Base-by-base conservation (phyloP, 64 coral and sea anemone species). In the Pocillopora verrucosa region DNA sequence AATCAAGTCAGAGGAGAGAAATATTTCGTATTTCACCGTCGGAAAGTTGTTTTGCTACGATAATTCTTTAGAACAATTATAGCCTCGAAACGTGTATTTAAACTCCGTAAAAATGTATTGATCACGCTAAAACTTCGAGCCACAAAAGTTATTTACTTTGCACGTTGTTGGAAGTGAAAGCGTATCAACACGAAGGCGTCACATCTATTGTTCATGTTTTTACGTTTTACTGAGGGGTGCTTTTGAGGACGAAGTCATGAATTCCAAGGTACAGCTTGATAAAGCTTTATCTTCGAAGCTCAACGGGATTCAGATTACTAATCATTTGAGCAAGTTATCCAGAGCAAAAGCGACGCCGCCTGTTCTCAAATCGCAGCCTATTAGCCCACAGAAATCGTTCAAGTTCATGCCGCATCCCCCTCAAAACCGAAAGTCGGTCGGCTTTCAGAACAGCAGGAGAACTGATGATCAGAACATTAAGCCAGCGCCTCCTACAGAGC, bases 401-500 rank as follows among this genome's bases (percentile, higher is more conserved):
- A 84, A 56, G 60, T 84, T 84, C 51, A 19, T 84, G 36, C 81
- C 81, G 12, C 63, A 84, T 5, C 81, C 81, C 13, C 81, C 81
- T 45, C 81, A 30, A 34, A 61, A 62, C n/a, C 26, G 14, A 11
- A 72, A 17, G 20, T 36, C 81, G n/a, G 19, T 70, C 51, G 81
- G 36, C 11, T 13, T 24, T 13, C 64, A 84, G 11, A 56, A 35
- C 2, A 72, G 14, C 12, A 1, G 63, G 45, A 24, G 62, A 56
- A 9, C 36, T 69, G 38, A 51, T 10, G 16, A 62, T 3, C 69
- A 84, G 34, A 20, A 19, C 41, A 7, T 84, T 24, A 84, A 65
- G 22, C 81, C 81, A 70, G 9, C 14, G 24, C 81, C 81, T 12
- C 81, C 81, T 14, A 20, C 9, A 51, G 36, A 72, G 25, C 81